Percentiles rank a stretch among this genome's conserved stretches.
phyloP scores from a whole-genome alignment of 2,888 invertebrate genomes.

The Watsonalla binaria region DNA sequence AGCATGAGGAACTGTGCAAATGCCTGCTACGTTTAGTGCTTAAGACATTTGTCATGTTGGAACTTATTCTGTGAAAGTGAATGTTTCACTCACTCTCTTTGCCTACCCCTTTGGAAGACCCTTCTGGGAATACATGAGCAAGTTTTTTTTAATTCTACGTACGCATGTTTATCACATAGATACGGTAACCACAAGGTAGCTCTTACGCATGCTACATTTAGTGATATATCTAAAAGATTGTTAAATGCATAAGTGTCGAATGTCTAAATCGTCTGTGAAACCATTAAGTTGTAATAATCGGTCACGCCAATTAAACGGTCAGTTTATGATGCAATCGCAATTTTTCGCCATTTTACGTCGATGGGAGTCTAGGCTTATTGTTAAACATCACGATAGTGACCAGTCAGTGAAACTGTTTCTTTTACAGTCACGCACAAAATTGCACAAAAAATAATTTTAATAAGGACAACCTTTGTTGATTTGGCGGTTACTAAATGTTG shows the following conservation, averaged over 20 bases:
- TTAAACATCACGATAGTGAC: slow-evolving; percentile 58
- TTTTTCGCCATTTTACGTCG: slow-evolving; percentile 63
- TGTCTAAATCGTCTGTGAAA: slow-evolving; percentile 54
- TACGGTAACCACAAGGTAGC: too few relatives aligned
- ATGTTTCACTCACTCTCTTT: too few relatives aligned
- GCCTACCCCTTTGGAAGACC: too few relatives aligned
- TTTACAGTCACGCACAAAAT: slow-evolving; percentile 3
- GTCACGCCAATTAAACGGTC: slow-evolving; percentile 58
- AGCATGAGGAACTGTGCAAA: background rate
- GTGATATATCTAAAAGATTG: slow-evolving; percentile 14
- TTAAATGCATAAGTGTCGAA: slow-evolving; percentile 24
- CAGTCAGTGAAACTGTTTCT: slow-evolving; percentile 33
- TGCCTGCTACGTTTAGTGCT: too few relatives aligned
- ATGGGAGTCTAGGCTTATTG: slow-evolving; percentile 63
- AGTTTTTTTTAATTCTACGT: too few relatives aligned
- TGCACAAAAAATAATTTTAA: background rate
- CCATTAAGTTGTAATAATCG: slow-evolving; percentile 61
- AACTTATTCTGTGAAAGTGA: too few relatives aligned
- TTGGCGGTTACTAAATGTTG: background rate
- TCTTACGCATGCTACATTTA: too few relatives aligned
- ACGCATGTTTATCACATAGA: too few relatives aligned
- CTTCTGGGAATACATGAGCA: too few relatives aligned
- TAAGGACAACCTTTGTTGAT: background rate
- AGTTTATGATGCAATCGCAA: slow-evolving; percentile 56
- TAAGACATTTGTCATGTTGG: too few relatives aligned